Percentiles rank a stretch among this genome's conserved stretches.
These are phyloP conservation scores for Tetramorium parvispinum DNA, from an alignment of 1,140 invertebrate genomes.

Conservation along the genomic window DNA sequence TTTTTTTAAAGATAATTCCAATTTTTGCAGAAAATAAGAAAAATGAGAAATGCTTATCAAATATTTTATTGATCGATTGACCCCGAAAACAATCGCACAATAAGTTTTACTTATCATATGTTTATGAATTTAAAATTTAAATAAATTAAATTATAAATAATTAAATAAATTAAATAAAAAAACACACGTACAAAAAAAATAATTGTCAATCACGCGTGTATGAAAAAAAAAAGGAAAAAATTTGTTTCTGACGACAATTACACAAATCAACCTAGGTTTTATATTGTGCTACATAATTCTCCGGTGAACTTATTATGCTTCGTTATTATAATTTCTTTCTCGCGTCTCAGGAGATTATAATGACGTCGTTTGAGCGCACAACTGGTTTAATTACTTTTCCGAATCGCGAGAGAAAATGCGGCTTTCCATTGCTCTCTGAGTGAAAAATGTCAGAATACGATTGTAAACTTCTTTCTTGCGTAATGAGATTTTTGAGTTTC, in stretches of 20 bases:
- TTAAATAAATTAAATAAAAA: no score
- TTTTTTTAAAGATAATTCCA: background rate
- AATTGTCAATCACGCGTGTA: background rate
- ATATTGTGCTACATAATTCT: conserved; percentile 35
- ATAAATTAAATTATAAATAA: no score
- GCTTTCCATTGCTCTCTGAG: background rate
- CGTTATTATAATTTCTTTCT: conserved; percentile 49
- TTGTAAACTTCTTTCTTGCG: conserved; percentile 42
- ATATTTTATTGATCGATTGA: conserved; percentile 12
- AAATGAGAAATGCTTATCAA: background rate
- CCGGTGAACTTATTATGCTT: conserved; percentile 39
- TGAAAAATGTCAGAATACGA: conserved; percentile 44
- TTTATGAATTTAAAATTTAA: conserved; percentile 26
- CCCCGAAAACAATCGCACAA: background rate
- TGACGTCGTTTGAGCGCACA: conserved; percentile 38
- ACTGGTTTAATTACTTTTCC: conserved; percentile 54
- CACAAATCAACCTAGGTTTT: background rate
- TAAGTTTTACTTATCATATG: background rate
- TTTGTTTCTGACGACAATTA: background rate
- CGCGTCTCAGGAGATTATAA: conserved; percentile 46
- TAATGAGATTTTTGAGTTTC: conserved; percentile 47
- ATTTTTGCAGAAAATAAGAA: background rate
- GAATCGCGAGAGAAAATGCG: conserved; percentile 37
- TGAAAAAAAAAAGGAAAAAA: background rate
- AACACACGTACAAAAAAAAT: background rate